Evolutionary conservation across 2,113 vertebrate genomes (phyloP).

Genomic region (Lates calcarifer): DNA sequence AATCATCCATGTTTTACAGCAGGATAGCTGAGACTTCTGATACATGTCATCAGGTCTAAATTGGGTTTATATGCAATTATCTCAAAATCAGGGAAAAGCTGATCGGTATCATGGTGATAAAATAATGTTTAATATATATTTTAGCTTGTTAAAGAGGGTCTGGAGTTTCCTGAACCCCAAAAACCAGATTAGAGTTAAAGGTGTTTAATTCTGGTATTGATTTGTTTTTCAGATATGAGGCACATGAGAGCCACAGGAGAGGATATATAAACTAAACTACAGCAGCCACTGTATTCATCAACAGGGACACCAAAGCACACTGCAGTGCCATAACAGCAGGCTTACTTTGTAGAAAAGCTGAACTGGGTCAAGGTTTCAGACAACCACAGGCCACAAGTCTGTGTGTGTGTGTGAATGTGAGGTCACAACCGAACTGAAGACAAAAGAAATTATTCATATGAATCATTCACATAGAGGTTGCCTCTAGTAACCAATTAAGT

Average conservation of each 20-base stretch:
- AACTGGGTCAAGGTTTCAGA: conserved; percentile 78
- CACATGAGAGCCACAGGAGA: not conserved
- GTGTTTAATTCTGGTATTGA: not conserved
- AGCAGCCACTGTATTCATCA: conserved; percentile 12
- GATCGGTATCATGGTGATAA: not conserved
- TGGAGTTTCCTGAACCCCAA: not conserved
- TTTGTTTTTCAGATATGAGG: conserved; percentile 26
- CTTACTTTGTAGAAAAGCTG: conserved; percentile 16
- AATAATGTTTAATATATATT: not conserved
- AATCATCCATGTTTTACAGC: not conserved
- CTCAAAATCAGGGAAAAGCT: not conserved
- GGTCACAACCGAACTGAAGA: conserved; percentile 53
- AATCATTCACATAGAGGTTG: conserved; percentile 65
- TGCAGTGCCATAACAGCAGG: conserved; percentile 11
- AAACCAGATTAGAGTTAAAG: not conserved
- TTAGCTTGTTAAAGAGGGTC: conserved; percentile 8
- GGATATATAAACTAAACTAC: conserved; percentile 17
- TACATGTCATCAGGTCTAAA: not conserved
- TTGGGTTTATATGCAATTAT: not conserved
- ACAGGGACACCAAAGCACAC: conserved; percentile 18
- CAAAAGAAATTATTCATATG: conserved; percentile 64
- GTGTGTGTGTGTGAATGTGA: conserved; percentile 34
- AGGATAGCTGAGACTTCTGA: not conserved
- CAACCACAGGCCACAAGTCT: conserved; percentile 47
- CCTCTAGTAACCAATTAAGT: conserved; percentile 69